A percentile compares a stretch with the other conserved stretches of the same genome.
phyloP scores from a whole-genome alignment of 2,888 invertebrate species.

The Steinernema scapterisci region DNA sequence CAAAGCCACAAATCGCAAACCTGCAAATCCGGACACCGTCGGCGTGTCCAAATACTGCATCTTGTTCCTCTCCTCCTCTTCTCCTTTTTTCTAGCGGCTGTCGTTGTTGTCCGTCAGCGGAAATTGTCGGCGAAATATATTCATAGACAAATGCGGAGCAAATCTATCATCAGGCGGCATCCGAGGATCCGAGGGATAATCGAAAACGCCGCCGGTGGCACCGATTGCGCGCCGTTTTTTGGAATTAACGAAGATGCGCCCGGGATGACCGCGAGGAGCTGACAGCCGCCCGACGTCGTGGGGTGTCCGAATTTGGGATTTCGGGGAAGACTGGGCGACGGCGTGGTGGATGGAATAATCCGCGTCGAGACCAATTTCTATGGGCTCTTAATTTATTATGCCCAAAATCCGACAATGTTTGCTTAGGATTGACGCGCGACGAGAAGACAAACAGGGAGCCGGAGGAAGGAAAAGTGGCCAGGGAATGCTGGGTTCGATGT shows the following conservation, averaged over 20 bases:
- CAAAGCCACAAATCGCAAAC: not conserved
- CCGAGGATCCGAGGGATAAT: constrained; percentile 6
- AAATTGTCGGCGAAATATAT: constrained; percentile 31
- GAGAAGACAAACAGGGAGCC: constrained; percentile 3
- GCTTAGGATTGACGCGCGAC: constrained; percentile 10
- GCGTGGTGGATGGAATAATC: too few species aligned
- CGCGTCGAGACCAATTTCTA: not conserved
- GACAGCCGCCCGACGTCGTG: too few species aligned
- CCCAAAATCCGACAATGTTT: constrained; percentile 31
- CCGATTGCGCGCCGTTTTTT: constrained; percentile 2
- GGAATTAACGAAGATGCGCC: not conserved
- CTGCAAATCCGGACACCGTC: not conserved
- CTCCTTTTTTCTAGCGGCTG: too few species aligned
- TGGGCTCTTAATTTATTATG: constrained; percentile 19
- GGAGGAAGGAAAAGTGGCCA: too few species aligned
- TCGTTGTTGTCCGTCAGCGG: not conserved
- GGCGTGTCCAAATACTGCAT: not conserved
- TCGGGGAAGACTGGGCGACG: not conserved
- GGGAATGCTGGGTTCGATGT: not conserved
- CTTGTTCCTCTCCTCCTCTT: not conserved
- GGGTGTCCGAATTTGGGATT: too few species aligned
- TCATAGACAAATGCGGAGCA: constrained; percentile 26
- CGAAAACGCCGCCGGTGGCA: constrained; percentile 8
- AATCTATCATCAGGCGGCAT: constrained; percentile 22
- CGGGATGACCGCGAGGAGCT: not conserved